Evolutionary conservation across 2,113 vertebrate species (phyloP), one percentile per base, ranked within the genome.

Genomic region (Oreochromis niloticus): DNA sequence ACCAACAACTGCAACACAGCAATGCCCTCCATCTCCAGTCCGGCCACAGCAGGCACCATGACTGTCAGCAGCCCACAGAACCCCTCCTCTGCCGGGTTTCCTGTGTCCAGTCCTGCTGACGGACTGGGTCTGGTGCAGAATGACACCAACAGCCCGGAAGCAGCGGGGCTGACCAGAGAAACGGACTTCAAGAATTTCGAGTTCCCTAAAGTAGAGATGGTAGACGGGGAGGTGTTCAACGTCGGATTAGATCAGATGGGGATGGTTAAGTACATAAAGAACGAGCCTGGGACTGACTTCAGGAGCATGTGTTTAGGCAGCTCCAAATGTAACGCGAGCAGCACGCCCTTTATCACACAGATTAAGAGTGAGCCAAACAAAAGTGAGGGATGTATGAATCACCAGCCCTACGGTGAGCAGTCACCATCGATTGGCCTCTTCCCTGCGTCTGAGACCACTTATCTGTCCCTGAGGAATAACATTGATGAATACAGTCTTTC

Each of bases 401-500:
- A 95, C 57, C 96, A 97, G 73, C 94, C 97, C 91, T 98, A 98
- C 57, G 96, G 96, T 92, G 97, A 97, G 87, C 97, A 95, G 80
- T 96, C 98, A n/a, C 94, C 96, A 32, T 95, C 97, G 48, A 91
- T 96, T 81, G 97, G 98, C 93, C 97, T 97, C 75, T 99, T 98
- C 95, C 97, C 97, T 80, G 97, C 97, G 59, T 97, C 98, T 91
- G 99, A 99, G 95, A 97, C 98, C 91, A 98, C 98, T 0, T 99
- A 99, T 93, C 97, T 99, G 95, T 98, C 98, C 94, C 97, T 99
- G 90, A 98, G 99, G 97, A 98, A 99, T 96, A 98, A 98, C 94
- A 97, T 99, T 93, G 98, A 99, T 94, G 98, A 99, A 93, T 99
- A 99, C 93, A 99, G 98, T 93, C 97, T 99, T 85, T 99, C 98